A percentile compares a stretch with the other conserved stretches of the same genome.
phyloP scores from a whole-genome alignment of 2,888 invertebrate genomes.

The Lacanobia oleracea region DNA sequence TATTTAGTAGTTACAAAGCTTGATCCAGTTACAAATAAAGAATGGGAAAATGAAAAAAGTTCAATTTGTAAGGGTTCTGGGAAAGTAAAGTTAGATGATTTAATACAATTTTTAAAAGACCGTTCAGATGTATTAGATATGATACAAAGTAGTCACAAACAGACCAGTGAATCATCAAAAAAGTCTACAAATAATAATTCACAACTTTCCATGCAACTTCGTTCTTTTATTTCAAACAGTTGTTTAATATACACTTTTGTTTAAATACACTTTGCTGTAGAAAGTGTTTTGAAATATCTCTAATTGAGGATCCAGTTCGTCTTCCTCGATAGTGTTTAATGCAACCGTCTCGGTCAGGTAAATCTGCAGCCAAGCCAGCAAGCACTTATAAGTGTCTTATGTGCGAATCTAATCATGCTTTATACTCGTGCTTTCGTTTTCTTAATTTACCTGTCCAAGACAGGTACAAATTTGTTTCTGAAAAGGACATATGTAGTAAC shows the following conservation, averaged over 20 bases:
- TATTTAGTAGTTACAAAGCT: conserved; percentile 1
- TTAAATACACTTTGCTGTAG: too few species aligned
- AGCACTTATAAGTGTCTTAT: conserved; percentile 1
- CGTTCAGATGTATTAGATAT: conserved; percentile 7
- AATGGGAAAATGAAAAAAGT: conserved; percentile 19
- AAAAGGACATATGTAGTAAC: not conserved
- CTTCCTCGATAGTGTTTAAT: too few species aligned
- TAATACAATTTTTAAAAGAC: conserved; percentile 20
- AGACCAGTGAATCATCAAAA: not conserved
- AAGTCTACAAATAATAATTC: not conserved
- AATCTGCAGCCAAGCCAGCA: not conserved
- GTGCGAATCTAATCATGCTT: conserved; percentile 2
- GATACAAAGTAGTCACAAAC: conserved; percentile 9
- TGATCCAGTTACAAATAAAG: not conserved
- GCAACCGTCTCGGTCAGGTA: not conserved
- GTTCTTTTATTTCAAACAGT: not conserved
- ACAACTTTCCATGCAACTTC: conserved; percentile 1
- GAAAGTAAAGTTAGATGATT: conserved; percentile 15
- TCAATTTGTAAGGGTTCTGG: not conserved
- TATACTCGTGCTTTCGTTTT: conserved; percentile 14
- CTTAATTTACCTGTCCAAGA: conserved; percentile 13
- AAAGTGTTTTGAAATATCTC: too few species aligned
- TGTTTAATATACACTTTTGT: too few species aligned
- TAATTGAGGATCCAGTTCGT: too few species aligned
- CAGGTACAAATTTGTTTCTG: conserved; percentile 10